Evolutionary conservation across 2,888 invertebrate genomes (phyloP).

Genomic region (Plebejus argus): DNA sequence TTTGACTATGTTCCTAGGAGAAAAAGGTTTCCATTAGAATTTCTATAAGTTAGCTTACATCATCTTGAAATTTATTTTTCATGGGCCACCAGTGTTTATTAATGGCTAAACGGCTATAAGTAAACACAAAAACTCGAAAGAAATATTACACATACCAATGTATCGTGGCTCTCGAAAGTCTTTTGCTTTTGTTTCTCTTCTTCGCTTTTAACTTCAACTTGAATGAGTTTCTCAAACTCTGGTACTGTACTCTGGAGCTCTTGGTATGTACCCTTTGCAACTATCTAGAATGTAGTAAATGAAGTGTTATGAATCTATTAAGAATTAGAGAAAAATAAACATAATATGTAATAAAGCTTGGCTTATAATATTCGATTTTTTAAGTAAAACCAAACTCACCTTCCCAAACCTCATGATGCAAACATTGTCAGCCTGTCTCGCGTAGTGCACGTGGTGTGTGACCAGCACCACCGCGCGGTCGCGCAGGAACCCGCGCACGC

Average conservation of each 20-base stretch:
- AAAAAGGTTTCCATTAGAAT: background rate
- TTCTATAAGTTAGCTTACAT: too few species aligned
- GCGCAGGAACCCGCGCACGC: conserved; percentile 77
- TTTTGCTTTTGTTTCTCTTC: conserved; percentile 69
- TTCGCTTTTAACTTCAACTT: conserved; percentile 63
- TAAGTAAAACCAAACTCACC: conserved; percentile 47
- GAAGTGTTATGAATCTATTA: background rate
- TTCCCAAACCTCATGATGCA: conserved; percentile 64
- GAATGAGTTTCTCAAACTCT: conserved; percentile 67
- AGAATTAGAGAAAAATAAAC: background rate
- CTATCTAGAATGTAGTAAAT: conserved; percentile 53
- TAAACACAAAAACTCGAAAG: background rate
- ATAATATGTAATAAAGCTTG: too few species aligned
- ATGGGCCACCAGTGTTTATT: too few species aligned
- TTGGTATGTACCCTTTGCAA: conserved; percentile 81
- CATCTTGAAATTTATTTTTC: too few species aligned
- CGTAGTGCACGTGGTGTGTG: conserved; percentile 85
- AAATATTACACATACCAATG: conserved; percentile 47
- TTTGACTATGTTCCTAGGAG: conserved; percentile 62
- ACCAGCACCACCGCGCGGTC: conserved; percentile 80
- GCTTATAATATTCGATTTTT: background rate
- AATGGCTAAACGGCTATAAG: background rate
- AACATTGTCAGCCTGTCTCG: conserved; percentile 68
- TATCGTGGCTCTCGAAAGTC: conserved; percentile 60
- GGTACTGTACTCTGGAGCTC: conserved; percentile 77